A percentile compares a stretch with the other conserved stretches of the same genome.
Evolutionary conservation across 1,140 invertebrate species (phyloP).

Genomic region (Neotoxoptera formosana): DNA sequence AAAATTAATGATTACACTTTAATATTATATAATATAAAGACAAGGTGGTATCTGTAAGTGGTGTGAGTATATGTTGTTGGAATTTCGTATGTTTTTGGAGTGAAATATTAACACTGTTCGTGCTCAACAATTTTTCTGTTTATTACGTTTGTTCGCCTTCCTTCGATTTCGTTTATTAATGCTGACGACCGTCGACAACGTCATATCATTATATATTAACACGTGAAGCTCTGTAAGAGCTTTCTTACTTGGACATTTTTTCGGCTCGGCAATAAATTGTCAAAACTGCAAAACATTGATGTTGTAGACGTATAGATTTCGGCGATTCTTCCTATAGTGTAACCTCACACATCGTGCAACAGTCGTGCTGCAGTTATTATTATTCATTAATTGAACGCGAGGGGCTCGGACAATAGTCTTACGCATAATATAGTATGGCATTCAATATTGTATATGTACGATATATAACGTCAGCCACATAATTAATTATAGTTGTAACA

Average conservation of each 20-base stretch:
- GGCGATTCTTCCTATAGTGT: neutral
- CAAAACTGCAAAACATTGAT: neutral
- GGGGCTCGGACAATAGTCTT: slow-evolving; percentile 6
- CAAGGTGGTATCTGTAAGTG: neutral
- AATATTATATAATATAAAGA: neutral
- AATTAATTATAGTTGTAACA: slow-evolving; percentile 2
- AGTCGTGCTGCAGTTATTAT: neutral
- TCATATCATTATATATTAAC: too few relatives aligned
- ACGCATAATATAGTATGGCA: neutral
- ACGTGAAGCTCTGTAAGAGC: neutral
- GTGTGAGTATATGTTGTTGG: too few relatives aligned
- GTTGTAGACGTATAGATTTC: neutral
- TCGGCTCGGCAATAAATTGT: neutral
- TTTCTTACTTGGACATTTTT: neutral
- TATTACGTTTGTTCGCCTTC: neutral
- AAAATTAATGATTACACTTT: neutral
- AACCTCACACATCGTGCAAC: neutral
- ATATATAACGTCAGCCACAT: neutral
- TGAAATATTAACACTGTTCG: neutral
- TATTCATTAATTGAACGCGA: slow-evolving; percentile 28
- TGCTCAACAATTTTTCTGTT: too few relatives aligned
- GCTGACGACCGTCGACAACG: neutral
- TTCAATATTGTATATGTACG: neutral
- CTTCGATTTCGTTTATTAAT: neutral
- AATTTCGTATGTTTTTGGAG: neutral